Evolutionary conservation across 2,888 invertebrate species (phyloP).

Genomic region (Augiades crinisus): DNA sequence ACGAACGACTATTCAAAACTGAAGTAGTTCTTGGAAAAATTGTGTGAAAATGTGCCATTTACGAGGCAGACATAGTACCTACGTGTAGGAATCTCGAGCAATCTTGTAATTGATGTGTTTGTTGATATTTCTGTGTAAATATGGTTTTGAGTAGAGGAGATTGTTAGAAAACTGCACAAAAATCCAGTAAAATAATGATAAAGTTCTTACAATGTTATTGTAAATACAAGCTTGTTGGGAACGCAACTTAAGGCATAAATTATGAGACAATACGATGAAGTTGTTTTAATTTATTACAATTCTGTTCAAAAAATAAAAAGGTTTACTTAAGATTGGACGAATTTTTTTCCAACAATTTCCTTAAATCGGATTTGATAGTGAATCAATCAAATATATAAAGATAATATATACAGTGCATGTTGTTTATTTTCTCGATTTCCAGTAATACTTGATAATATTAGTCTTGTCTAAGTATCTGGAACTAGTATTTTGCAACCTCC

Average conservation of each 20-base stretch:
- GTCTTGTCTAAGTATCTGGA: no score
- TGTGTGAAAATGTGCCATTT: slow-evolving; percentile 62
- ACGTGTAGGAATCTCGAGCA: slow-evolving; percentile 34
- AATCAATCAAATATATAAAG: slow-evolving; percentile 6
- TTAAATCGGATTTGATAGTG: neutral
- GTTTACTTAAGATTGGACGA: neutral
- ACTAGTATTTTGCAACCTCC: no score
- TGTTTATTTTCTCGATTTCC: neutral
- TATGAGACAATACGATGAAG: no score
- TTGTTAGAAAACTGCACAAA: slow-evolving; percentile 6
- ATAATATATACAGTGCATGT: neutral
- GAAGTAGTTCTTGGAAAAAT: slow-evolving; percentile 39
- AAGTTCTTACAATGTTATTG: no score
- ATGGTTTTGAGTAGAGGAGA: slow-evolving; percentile 1
- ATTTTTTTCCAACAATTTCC: slow-evolving; percentile 10
- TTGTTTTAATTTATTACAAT: no score
- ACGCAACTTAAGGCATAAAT: no score
- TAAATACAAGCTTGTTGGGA: no score
- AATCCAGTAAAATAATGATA: neutral
- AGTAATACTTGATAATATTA: no score
- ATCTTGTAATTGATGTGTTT: slow-evolving; percentile 1
- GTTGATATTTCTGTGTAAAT: slow-evolving; percentile 13
- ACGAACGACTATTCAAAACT: slow-evolving; percentile 30
- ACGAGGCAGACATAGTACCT: slow-evolving; percentile 53
- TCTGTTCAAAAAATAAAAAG: no score